Evolutionary conservation across 1,140 invertebrate genomes (phyloP).

Genomic region (Meloidogyne floridensis): DNA sequence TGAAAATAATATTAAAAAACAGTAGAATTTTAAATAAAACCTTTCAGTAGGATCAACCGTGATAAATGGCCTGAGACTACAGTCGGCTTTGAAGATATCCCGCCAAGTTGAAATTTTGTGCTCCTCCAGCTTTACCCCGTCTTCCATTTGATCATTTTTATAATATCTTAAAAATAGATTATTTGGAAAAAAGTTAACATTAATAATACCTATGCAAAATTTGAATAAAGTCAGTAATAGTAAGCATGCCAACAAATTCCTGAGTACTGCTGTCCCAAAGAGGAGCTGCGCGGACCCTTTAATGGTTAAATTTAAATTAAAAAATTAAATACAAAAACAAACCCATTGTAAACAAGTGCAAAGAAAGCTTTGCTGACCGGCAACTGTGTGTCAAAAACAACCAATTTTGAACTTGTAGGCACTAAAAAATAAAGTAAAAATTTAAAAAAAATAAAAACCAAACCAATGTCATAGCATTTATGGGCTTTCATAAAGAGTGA

Average conservation of each 20-base stretch:
- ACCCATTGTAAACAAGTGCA: conserved; percentile 90
- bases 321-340: conserved; percentile 31
- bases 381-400: conserved; percentile 98
- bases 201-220: conserved; percentile 71
- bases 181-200: neutral
- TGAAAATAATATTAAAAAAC: conserved; percentile 42
- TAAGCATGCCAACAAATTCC: conserved; percentile 90
- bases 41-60: conserved; percentile 61
- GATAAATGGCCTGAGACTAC: conserved; percentile 55
- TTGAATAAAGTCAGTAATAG: conserved; percentile 99
- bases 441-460: too few species aligned
- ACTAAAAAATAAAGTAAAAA: conserved; percentile 69
- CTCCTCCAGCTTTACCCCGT: conserved; percentile 77
- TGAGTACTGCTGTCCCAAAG: conserved; percentile 88
- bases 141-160: conserved; percentile 50
- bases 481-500: conserved; percentile 91
- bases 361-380: conserved; percentile 97
- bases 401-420: conserved; percentile 95
- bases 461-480: conserved; percentile 89
- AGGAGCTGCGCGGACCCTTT: conserved; percentile 91
- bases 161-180: conserved; percentile 45
- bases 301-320: conserved; percentile 89
- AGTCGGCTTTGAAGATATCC: conserved; percentile 66
- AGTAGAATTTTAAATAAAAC: neutral
- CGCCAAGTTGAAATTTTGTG: conserved; percentile 94